Evolutionary conservation across 2,888 invertebrate species (phyloP), one percentile per base, ranked within the genome.

Genomic region (Exocentrus adspersus): DNA sequence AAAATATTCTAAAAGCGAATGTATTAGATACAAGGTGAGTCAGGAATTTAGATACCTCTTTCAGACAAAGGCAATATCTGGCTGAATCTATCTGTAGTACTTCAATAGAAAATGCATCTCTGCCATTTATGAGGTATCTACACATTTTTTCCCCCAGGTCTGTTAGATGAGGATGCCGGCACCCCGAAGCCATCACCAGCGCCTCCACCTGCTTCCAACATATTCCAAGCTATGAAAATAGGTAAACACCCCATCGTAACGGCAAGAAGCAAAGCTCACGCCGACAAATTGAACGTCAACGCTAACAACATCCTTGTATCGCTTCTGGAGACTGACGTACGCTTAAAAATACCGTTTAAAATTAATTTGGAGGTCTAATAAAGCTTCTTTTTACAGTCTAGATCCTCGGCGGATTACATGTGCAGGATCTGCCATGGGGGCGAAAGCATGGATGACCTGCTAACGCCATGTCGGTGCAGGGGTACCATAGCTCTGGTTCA

Each of bases 401-500:
- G 61, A 41, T 50, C 68, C 20, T 69, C 72, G 9, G 59, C 70
- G 1, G 75, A 75, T n/a, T 69, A 68, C 46, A 77, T 83, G 16
- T 83, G 83, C 62, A 72, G 83, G 16, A 83, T 83, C 42, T 83
- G 83, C 64, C 82, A 83, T 62, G 82, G 83, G 7, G 81, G 81
- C 2, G 80, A 81, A 50, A 83, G 83, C 69, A 69, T 77, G 10
- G 83, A 78, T 21, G 79, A 82, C 71, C 78, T 87, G 48, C 78
- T 87, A 19, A 84, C 85, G 1, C 86, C 87, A 0, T 87, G 87
- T 72, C 76, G 82, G 62, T 87, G 87, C 75, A 79, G 82, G 69
- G 87, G 87, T 2, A 84, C 86, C 1, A 82, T 87, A 71, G 87
- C 87, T 9, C 75, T 85, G 60, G 83, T 86, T n/a, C 87, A 87